Conservation (phyloP, 2,113 vertebrate species). For the Clarias batrachus region DNA sequence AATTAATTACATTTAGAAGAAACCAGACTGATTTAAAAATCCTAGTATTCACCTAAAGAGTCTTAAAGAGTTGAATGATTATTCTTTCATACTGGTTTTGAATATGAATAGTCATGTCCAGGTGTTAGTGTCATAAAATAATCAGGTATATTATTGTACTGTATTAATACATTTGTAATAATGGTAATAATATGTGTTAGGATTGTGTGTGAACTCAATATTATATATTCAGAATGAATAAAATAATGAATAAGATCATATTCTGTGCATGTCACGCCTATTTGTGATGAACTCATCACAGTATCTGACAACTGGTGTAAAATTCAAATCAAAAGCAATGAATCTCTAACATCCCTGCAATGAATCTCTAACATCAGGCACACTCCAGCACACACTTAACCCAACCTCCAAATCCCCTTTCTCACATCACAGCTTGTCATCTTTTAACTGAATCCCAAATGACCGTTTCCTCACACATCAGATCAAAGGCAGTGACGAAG, state of each 20-base stretch:
- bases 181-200: neutral
- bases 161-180: neutral
- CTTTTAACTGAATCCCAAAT: constrained; percentile 24
- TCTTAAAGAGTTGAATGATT: neutral
- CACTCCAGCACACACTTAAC: neutral
- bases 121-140: neutral
- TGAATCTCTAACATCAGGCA: neutral
- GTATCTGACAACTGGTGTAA: neutral
- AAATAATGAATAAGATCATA: no score
- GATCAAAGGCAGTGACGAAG: constrained; percentile 27
- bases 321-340: neutral
- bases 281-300: neutral
- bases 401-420: neutral
- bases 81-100: neutral
- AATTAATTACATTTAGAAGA: neutral
- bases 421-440: neutral
- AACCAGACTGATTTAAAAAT: neutral
- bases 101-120: neutral
- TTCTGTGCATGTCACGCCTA: neutral
- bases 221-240: neutral
- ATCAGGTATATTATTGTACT: neutral
- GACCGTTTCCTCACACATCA: constrained; percentile 21
- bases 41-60: neutral
- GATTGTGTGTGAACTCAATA: neutral
- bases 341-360: constrained; percentile 1